phyloP scores from a whole-genome alignment of 2,888 invertebrate species.

The Melinaea marsaeus region DNA sequence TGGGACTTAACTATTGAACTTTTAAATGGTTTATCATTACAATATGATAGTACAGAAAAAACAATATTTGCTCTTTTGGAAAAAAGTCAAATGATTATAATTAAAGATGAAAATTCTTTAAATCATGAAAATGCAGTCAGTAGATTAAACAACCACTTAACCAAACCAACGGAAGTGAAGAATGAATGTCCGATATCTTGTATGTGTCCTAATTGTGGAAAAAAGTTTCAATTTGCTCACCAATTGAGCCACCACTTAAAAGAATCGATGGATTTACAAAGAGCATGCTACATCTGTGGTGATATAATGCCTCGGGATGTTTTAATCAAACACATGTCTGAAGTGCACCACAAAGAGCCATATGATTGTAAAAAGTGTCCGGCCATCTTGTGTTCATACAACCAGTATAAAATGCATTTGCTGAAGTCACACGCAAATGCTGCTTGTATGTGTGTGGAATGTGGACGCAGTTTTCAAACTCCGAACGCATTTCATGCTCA shows the following conservation, averaged over 20 bases:
- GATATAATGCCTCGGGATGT: slow-evolving; percentile 52
- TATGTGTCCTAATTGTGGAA: slow-evolving; percentile 56
- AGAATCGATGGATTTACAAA: slow-evolving; percentile 51
- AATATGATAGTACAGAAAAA: slow-evolving; percentile 16
- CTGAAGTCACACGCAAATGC: slow-evolving; percentile 47
- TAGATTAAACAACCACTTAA: slow-evolving; percentile 16
- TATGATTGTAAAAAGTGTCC: slow-evolving; percentile 59
- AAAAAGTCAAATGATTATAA: slow-evolving; percentile 42
- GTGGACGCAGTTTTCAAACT: slow-evolving; percentile 54
- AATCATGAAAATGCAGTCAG: slow-evolving; percentile 19
- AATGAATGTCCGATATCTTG: slow-evolving; percentile 27
- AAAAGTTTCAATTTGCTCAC: slow-evolving; percentile 48
- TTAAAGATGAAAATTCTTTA: slow-evolving; percentile 32
- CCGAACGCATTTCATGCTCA: slow-evolving; percentile 54
- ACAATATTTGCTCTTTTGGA: slow-evolving; percentile 45
- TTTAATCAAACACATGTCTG: slow-evolving; percentile 47
- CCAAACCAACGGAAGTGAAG: slow-evolving; percentile 9
- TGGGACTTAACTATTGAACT: slow-evolving; percentile 52
- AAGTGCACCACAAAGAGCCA: slow-evolving; percentile 41
- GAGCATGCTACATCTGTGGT: slow-evolving; percentile 61
- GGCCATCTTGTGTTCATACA: slow-evolving; percentile 42
- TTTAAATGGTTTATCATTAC: slow-evolving; percentile 41
- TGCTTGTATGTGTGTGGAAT: slow-evolving; percentile 55
- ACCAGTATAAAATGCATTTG: slow-evolving; percentile 44
- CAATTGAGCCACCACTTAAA: slow-evolving; percentile 56